Percentiles rank a stretch among this genome's conserved stretches.
These are phyloP conservation scores for Wiebesia pumilae DNA, from an alignment of 1,140 invertebrate genomes.

Conservation along the genomic window DNA sequence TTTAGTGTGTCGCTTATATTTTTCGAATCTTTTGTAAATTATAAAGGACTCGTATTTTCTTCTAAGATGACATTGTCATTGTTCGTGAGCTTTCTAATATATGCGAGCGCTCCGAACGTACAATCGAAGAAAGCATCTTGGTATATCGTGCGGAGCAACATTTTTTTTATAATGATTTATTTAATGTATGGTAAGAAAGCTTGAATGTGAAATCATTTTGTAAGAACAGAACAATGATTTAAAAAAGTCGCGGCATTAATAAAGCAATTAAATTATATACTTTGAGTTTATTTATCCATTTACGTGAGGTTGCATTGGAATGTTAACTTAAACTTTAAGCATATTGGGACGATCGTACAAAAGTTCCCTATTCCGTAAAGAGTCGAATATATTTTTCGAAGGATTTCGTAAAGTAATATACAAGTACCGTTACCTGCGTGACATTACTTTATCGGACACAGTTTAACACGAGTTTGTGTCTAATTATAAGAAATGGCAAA, in stretches of 20 bases:
- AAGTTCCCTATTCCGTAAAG: no score
- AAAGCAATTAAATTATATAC: no score
- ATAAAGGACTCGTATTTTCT: not conserved
- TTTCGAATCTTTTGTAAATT: not conserved
- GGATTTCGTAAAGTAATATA: no score
- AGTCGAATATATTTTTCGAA: no score
- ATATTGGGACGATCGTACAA: not conserved
- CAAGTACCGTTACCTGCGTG: no score
- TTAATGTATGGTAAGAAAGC: not conserved
- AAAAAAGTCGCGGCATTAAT: not conserved
- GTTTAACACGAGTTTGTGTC: not conserved
- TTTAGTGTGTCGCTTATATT: not conserved
- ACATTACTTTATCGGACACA: no score
- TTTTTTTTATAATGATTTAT: not conserved
- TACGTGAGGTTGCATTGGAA: not conserved
- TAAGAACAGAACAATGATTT: not conserved
- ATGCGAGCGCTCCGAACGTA: not conserved
- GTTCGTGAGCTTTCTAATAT: constrained; percentile 13
- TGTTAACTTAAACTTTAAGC: not conserved
- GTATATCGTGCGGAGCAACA: not conserved
- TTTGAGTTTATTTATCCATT: no score
- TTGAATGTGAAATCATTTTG: not conserved
- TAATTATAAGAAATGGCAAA: not conserved
- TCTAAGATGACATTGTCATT: not conserved
- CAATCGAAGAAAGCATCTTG: not conserved